Evolutionary conservation across 2,888 invertebrate genomes (phyloP).

Genomic region (Acleris sparsana): DNA sequence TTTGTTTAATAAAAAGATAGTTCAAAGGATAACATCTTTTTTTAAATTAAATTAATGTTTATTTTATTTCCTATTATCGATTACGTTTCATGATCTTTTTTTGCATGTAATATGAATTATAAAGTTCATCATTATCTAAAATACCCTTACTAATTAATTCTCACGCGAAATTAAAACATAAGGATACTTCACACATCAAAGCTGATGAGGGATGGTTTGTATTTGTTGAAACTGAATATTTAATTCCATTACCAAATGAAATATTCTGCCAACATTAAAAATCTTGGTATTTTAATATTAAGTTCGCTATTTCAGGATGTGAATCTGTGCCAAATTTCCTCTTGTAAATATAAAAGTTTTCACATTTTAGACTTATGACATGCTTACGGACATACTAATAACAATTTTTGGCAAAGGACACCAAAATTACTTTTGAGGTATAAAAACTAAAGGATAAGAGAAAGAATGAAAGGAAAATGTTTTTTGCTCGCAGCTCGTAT

Average conservation of each 20-base stretch:
- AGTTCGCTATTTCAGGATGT: background rate
- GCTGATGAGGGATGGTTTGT: no score
- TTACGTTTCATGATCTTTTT: no score
- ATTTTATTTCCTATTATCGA: no score
- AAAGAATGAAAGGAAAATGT: background rate
- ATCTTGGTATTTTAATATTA: background rate
- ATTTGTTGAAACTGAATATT: background rate
- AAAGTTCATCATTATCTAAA: no score
- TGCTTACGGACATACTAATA: slow-evolving; percentile 4
- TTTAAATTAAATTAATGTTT: no score
- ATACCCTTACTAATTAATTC: no score
- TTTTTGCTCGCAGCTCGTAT: no score
- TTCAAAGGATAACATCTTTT: no score
- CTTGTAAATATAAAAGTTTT: slow-evolving; percentile 11
- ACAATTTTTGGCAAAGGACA: background rate
- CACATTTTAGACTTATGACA: slow-evolving; percentile 10
- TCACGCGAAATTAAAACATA: no score
- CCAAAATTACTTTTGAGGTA: background rate
- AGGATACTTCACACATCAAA: no score
- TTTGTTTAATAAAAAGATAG: no score
- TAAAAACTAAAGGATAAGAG: background rate
- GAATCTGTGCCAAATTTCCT: slow-evolving; percentile 9
- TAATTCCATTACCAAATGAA: background rate
- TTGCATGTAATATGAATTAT: no score
- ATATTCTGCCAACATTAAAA: background rate